phyloP scores from a whole-genome alignment of 2,888 invertebrate species.

The Liopterus haemorrhoidalis region DNA sequence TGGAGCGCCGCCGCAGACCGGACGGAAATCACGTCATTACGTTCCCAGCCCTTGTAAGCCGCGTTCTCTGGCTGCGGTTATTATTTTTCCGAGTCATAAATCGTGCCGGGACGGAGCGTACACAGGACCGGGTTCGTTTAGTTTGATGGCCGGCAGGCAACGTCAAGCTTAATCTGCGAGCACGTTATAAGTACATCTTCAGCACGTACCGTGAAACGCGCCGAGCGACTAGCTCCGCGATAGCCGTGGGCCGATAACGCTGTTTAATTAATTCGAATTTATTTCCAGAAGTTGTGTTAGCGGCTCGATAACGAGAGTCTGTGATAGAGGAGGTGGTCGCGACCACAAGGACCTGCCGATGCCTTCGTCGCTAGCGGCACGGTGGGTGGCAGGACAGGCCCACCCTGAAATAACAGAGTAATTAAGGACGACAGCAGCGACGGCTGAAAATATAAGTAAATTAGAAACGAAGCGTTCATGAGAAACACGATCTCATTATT shows the following conservation, averaged over 20 bases:
- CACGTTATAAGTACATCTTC: too few species aligned
- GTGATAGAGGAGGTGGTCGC: too few species aligned
- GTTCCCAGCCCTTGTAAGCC: conserved; percentile 5
- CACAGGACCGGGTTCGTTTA: not conserved
- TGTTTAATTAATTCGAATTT: conserved; percentile 3
- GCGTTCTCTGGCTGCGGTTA: conserved; percentile 17
- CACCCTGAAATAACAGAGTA: too few species aligned
- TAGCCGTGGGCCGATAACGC: not conserved
- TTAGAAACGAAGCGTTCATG: conserved; percentile 17
- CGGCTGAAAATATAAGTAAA: conserved; percentile 10
- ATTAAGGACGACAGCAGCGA: conserved; percentile 11
- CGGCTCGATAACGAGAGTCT: too few species aligned
- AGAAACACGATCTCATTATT: conserved; percentile 17
- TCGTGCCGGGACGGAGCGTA: conserved; percentile 7
- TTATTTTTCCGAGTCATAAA: conserved; percentile 22
- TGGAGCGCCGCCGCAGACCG: conserved; percentile 15
- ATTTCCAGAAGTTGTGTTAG: conserved; percentile 2
- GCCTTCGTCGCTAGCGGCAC: too few species aligned
- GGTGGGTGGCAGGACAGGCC: too few species aligned
- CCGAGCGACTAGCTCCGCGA: not conserved
- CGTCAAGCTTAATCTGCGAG: too few species aligned
- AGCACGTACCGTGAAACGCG: too few species aligned
- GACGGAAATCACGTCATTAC: conserved; percentile 25
- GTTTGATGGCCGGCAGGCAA: too few species aligned
- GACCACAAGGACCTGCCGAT: too few species aligned